Evolutionary conservation across 2,113 vertebrate genomes (phyloP).

Genomic region (Kobus ellipsiprymnus): DNA sequence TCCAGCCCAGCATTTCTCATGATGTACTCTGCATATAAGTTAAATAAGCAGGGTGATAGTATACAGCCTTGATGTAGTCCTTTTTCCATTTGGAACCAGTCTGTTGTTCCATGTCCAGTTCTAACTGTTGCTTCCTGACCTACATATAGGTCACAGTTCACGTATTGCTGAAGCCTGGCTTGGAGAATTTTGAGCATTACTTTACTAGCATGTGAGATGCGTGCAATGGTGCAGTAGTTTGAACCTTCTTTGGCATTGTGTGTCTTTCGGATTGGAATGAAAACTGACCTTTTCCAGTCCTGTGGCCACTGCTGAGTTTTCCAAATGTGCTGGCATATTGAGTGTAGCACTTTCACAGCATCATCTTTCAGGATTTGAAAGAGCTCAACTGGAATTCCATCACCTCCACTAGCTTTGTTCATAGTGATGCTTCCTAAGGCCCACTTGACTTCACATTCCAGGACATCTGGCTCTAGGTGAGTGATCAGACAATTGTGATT

Average conservation of each 20-base stretch:
- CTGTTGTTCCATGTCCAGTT: too few relatives aligned
- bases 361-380: neutral
- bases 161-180: rapidly evolving
- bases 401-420: neutral
- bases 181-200: neutral
- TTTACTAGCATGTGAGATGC: neutral
- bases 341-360: neutral
- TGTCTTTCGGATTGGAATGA: neutral
- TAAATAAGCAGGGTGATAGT: neutral
- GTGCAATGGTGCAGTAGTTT: neutral
- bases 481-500: neutral
- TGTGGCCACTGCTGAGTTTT: neutral
- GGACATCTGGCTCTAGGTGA: neutral
- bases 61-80: too few relatives aligned
- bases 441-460: neutral
- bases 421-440: too few relatives aligned
- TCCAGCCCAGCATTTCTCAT: neutral
- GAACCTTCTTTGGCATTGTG: neutral
- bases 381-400: neutral
- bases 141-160: rapidly evolving
- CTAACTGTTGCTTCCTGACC: too few relatives aligned
- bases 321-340: neutral
- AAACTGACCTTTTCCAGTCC: neutral
- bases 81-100: too few relatives aligned
- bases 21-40: neutral